Evolutionary conservation across 1,140 invertebrate genomes (phyloP).

Genomic region (Drosophila mojavensis): DNA sequence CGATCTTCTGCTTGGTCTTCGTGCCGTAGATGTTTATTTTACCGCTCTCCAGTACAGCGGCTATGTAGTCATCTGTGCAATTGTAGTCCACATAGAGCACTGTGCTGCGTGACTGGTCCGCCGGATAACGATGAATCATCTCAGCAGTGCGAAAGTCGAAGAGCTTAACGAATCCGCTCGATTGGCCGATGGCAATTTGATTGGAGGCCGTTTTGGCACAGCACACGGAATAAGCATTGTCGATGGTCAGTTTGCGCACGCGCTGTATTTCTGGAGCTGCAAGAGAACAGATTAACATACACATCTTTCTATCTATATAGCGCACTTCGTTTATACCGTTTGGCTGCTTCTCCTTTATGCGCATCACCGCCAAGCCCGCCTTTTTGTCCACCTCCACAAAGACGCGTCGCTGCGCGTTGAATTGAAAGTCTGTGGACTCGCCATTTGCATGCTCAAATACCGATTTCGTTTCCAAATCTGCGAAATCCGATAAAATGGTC

Average conservation of each 20-base stretch:
- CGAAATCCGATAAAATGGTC: constrained; percentile 76
- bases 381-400: constrained; percentile 79
- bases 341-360: constrained; percentile 67
- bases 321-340: constrained; percentile 33
- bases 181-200: constrained; percentile 75
- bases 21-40: constrained; percentile 74
- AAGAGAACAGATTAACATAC: not conserved
- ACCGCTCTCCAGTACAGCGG: constrained; percentile 75
- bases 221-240: constrained; percentile 74
- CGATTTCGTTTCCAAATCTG: constrained; percentile 73
- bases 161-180: constrained; percentile 67
- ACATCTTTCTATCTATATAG: not conserved
- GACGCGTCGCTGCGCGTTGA: constrained; percentile 65
- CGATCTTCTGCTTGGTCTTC: constrained; percentile 73
- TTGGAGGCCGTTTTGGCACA: constrained; percentile 65
- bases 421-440: constrained; percentile 75
- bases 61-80: constrained; percentile 76
- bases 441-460: constrained; percentile 64
- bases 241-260: constrained; percentile 75
- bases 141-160: constrained; percentile 70
- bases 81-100: constrained; percentile 80
- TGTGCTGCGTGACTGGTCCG: constrained; percentile 63
- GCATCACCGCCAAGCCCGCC: constrained; percentile 74
- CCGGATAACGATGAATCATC: constrained; percentile 65
- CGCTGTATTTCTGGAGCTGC: constrained; percentile 70